Base-by-base conservation (phyloP, 2,797 vertebrate genomes). In the Lerista edwardsae region DNA sequence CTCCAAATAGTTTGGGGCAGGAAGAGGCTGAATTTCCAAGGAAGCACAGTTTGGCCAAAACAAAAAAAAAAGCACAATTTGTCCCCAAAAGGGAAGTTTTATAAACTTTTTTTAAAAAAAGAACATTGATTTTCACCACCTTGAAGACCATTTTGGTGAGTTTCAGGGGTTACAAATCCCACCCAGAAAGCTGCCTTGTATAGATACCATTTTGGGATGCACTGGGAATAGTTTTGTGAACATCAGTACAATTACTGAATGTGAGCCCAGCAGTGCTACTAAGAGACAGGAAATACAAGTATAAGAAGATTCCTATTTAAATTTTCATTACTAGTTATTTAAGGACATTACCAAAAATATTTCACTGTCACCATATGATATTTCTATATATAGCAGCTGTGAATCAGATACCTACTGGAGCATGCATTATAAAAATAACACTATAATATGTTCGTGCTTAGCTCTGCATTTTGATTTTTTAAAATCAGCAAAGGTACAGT, bases 171-270 rank as follows among this genome's bases (percentile, higher is more conserved):
- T 76, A 61, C 51, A 64, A 81, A 10, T 25, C 25, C 31, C 64
- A 69, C 17, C n/a, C 31, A 86, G 55, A 62, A 69, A 44, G 55
- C 9, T 23, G 39, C 72, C 73, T 57, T 77, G 57, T 67, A 55
- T 78, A 64, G 73, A 73, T 86, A 90, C 93, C 89, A 84, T 91
- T 90, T 93, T 87, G 90, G 90, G 90, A 75, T 88, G 80, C 85
- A 57, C 14, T 83, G 84, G 86, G 79, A 88, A 90, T 91, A 94
- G 88, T 92, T 89, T 76, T 76, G 44, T 88, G 72, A 87, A 85
- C 83, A 62, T 76, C 55, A 44, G 69, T 79, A 86, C 76, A 91
- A 21, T 91, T 84, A 89, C 85, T 69, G 85, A 89, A 94, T 90
- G 89, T 87, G 90, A 84, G 55, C 84, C 83, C 25, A 31, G 1